Base-by-base conservation (phyloP, 2,888 invertebrate genomes). In the Eurytoma adleriae region DNA sequence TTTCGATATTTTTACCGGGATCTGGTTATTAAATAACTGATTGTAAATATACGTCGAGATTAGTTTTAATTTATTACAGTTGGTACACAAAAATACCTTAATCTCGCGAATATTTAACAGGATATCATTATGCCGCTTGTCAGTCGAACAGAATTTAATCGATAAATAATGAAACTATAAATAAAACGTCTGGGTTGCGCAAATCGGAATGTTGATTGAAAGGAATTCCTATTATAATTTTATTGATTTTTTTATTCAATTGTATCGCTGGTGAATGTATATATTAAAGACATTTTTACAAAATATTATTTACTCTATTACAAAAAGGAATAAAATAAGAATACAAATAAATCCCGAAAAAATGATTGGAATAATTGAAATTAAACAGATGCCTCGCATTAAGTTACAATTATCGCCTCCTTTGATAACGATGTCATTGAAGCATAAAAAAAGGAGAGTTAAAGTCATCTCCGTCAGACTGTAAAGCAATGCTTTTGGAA, bases 91-190 rank as follows among this genome's bases (percentile, higher is more conserved):
- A 40, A 52, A 59, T 56, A 20, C 20, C 54, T 72, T 76, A 20
- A 69, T 76, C 76, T 69, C 54, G 20, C 27, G 24, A 69, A 61
- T 62, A 59, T 69, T 62, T 54, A 72, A 72, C 62, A n/a, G 62
- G 72, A 62, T 62, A 62, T 59, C 40, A 12, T 62, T 27, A 57
- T 54, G 54, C 54, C 20, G 20, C 64, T 76, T 62, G 62, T 62
- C 62, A 40, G 16, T 59, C 50, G 62, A 52, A 52, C 27, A 14
- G 18, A 10, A 64, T 18, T 18, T 59, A 59, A 59, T n/a, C 57
- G 40, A 40, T 40, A 40, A 40, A 40, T 40, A 40, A 40, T 40
- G 40, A 40, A 40, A 40, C 40, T 40, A 40, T 40, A 40, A 40
- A 40, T 40, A 40, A 40, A 40, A 40, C 10, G 40, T 40, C 40